Evolutionary conservation across 2,888 invertebrate species (phyloP), one percentile per base, ranked within the genome.

Genomic region (Amphipyra tragopoginis): DNA sequence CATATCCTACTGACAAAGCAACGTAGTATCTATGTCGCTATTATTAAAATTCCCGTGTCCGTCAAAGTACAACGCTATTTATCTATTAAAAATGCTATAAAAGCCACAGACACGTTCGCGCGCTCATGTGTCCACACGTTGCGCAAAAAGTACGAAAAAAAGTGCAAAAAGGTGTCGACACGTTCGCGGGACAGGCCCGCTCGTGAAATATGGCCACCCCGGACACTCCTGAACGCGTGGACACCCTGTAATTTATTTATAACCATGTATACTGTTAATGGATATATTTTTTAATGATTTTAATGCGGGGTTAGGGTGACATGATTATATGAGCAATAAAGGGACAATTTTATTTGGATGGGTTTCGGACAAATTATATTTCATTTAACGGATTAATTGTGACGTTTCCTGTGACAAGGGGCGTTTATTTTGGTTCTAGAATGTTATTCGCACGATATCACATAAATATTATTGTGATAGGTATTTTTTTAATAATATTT

Each of bases 121-220:
- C 64, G 75, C 75, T 65, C 71, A 65, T 77, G 82, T 81, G 83
- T 79, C 84, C 85, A 78, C 85, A 73, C 82, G 77, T 67, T 75
- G 72, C 65, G 73, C 77, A 82, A 83, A 83, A 80, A 81, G 72
- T 69, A 73, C 65, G 79, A 77, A 80, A 72, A 29, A 75, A 77
- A 78, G 65, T 56, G 63, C 75, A 89, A 86, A 89, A 88, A 85
- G 82, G 84, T 87, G 88, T 81, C 85, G 85, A 90, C 90, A 82
- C 85, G 88, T 85, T 81, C 81, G 67, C 72, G 68, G 76, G 78
- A 81, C 77, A 79, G 75, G 77, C 81, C 83, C 82, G 75, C 82
- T 77, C 74, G 85, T 92, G 84, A 93, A 85, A 87, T 91, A 91
- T 89, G 82, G 87, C 84, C 85, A 78, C 82, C 82, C 79, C 56